These are phyloP conservation scores for Flexamia atlantica DNA, from an alignment of 2,888 invertebrate genomes.

Conservation along the genomic window DNA sequence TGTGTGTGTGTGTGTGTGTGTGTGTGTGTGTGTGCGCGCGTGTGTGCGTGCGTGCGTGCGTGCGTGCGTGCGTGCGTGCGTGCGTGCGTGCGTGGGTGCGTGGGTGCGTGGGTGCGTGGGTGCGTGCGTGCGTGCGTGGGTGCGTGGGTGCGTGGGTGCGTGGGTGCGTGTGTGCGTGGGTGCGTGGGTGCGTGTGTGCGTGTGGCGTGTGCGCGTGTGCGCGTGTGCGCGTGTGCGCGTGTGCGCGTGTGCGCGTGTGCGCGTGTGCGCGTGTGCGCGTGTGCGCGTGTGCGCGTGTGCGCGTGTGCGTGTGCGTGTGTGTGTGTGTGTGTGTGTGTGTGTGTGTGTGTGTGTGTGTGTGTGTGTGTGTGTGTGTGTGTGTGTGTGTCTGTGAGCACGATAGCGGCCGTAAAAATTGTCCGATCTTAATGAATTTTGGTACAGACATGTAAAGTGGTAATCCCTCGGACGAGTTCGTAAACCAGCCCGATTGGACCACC, in stretches of 20 bases:
- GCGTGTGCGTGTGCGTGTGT: conserved; percentile 33
- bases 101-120: conserved; percentile 9
- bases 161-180: not conserved
- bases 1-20: too few species aligned
- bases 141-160: not conserved
- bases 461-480: too few species aligned
- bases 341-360: conserved; percentile 49
- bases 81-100: conserved; percentile 1
- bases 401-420: too few species aligned
- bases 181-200: too few species aligned
- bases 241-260: conserved; percentile 40
- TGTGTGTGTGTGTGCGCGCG: too few species aligned
- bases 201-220: too few species aligned
- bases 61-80: not conserved
- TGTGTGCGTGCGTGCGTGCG: conserved; percentile 3
- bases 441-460: too few species aligned
- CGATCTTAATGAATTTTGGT: too few species aligned
- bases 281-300: conserved; percentile 36
- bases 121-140: conserved; percentile 17
- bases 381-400: too few species aligned
- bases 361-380: conserved; percentile 42
- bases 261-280: conserved; percentile 43
- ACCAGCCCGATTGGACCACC: too few species aligned
- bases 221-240: conserved; percentile 36
- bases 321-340: conserved; percentile 47